Evolutionary conservation across 2,113 vertebrate genomes (phyloP), one percentile per base, ranked within the genome.

Genomic region (Felis chaus): DNA sequence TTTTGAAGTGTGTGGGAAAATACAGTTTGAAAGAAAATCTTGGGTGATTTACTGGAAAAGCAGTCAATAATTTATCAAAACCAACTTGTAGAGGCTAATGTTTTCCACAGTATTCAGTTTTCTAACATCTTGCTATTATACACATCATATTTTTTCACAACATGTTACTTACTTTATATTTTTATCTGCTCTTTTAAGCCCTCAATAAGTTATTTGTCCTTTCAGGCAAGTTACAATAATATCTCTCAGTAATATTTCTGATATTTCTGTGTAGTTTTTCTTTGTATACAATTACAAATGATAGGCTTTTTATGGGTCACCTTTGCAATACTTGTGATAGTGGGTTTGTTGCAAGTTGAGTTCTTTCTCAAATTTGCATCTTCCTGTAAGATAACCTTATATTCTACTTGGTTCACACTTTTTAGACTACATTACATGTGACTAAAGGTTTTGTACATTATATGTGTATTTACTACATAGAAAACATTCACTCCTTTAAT

Each of bases 61-160:
- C 91, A 98, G 93, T 94, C 87, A 98, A 80, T 97, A 97, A 92
- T 98, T 98, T 85, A 89, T 91, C 88, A 98, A 95, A 97, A 98
- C 98, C 97, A 94, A 85, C 95, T 95, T 98, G 98, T 98, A 98
- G 97, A 98, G 98, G 98, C 96, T 98, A 99, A 99, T 98, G 98
- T 98, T 99, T 98, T 98, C 97, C 95, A 98, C 98, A 98, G 95
- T 98, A 98, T 98, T 98, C 92, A 95, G 91, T 92, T 98, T 99
- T 98, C 94, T 98, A 98, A 98, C 96, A 87, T 98, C 94, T 98
- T 98, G 83, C 86, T 98, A 79, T 97, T 98, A 83, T 97, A 98
- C 79, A 98, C 97, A 98, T 61, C 98, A 81, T 98, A 95, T 98
- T 98, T 98, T 61, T 88, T 97, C 53, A 55, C 53, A 5, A 13